phyloP scores from a whole-genome alignment of 2,797 vertebrate genomes.

The Ataeniobius toweri region DNA sequence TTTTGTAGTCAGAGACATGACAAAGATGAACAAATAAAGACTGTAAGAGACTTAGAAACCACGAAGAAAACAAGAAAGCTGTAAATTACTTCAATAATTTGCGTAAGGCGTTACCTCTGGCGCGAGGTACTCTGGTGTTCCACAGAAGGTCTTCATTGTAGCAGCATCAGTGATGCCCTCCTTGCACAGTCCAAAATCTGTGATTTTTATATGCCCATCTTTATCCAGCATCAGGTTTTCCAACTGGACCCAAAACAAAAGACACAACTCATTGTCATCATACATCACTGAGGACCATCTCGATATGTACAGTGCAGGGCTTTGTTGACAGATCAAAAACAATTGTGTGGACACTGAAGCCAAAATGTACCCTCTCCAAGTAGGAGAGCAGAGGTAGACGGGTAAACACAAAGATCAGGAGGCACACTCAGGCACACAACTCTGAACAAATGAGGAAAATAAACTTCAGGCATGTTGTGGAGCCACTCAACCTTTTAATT shows the following conservation, averaged over 20 bases:
- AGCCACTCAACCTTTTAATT: constrained; percentile 81
- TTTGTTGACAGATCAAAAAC: constrained; percentile 12
- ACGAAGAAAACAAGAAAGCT: neutral
- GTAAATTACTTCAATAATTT: too few relatives aligned
- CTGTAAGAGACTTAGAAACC: neutral
- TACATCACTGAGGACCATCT: constrained; percentile 4
- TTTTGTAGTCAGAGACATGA: too few relatives aligned
- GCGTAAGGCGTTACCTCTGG: constrained; percentile 85
- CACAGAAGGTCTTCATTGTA: constrained; percentile 98
- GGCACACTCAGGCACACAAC: constrained; percentile 48
- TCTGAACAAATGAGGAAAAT: constrained; percentile 46
- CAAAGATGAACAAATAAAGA: neutral
- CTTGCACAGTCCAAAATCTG: constrained; percentile 97
- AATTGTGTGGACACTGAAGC: constrained; percentile 7
- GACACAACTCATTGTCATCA: constrained; percentile 7
- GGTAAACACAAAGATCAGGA: constrained; percentile 14
- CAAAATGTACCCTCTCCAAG: constrained; percentile 4
- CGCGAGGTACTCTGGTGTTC: constrained; percentile 95
- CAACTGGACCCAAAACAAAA: constrained; percentile 79
- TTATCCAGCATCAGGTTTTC: constrained; percentile 99
- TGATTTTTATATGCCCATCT: constrained; percentile 98
- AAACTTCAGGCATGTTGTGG: constrained; percentile 67
- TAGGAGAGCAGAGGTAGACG: constrained; percentile 21
- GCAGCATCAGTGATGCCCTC: constrained; percentile 98
- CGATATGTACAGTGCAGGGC: neutral